phyloP scores from a whole-genome alignment of 2,797 vertebrate species.

The Micromesistius poutassou region DNA sequence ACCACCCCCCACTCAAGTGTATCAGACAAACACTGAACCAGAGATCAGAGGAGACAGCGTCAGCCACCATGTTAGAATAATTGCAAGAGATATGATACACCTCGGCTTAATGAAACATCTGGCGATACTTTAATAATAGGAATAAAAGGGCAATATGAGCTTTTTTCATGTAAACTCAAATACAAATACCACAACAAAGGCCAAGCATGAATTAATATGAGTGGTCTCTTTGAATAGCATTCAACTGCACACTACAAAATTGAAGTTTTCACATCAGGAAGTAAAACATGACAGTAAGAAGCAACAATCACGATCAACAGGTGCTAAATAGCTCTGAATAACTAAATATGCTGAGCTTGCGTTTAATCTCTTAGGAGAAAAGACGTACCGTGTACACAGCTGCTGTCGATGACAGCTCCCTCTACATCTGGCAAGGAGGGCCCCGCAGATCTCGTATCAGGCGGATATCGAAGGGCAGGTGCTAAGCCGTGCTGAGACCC shows the following conservation, averaged over 20 bases:
- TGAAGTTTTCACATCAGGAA: neutral
- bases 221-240: neutral
- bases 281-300: neutral
- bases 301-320: neutral
- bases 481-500: conserved; percentile 27
- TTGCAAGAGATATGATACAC: conserved; percentile 26
- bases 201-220: neutral
- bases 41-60: conserved; percentile 51
- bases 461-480: conserved; percentile 46
- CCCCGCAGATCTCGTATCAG: conserved; percentile 50
- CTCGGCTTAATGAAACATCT: conserved; percentile 6
- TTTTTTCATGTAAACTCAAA: neutral
- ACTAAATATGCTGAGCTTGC: neutral
- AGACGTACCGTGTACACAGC: conserved; percentile 62
- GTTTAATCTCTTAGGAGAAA: neutral
- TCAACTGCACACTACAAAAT: neutral
- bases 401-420: conserved; percentile 65
- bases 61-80: conserved; percentile 38
- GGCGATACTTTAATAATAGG: neutral
- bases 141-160: neutral
- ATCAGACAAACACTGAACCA: conserved; percentile 51
- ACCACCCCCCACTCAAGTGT: conserved; percentile 44
- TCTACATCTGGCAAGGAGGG: conserved; percentile 68
- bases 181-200: neutral
- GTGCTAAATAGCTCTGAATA: neutral